These are phyloP conservation scores for Drosophila subpulchrella DNA, from an alignment of 1,140 invertebrate species.

Conservation along the genomic window DNA sequence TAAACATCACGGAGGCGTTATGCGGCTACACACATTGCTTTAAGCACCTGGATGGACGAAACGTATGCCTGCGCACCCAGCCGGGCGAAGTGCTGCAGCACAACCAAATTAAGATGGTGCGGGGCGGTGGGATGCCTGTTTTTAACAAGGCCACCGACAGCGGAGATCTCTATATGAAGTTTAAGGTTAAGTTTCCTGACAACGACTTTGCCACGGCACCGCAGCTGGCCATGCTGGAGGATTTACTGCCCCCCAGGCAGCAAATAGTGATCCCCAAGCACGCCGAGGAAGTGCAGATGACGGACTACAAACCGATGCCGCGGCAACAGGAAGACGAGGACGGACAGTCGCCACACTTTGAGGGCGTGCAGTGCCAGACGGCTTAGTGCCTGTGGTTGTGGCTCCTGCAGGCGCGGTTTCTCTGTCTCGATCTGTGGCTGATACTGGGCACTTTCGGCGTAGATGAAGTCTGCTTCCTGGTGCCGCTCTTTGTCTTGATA, in stretches of 20 bases:
- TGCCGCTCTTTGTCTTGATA: conserved; percentile 69
- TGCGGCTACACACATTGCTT: conserved; percentile 95
- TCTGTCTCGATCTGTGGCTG: conserved; percentile 55
- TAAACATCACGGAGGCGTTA: conserved; percentile 94
- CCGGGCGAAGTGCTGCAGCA: conserved; percentile 89
- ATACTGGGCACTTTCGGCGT: conserved; percentile 56
- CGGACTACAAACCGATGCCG: conserved; percentile 89
- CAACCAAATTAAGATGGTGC: conserved; percentile 92
- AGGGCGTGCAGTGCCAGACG: conserved; percentile 78
- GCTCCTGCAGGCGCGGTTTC: conserved; percentile 59
- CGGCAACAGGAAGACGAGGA: conserved; percentile 84
- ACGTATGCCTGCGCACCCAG: conserved; percentile 89
- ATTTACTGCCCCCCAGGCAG: conserved; percentile 88
- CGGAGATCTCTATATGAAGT: conserved; percentile 95
- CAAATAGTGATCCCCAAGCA: conserved; percentile 89
- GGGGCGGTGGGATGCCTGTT: conserved; percentile 95
- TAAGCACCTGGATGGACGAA: conserved; percentile 93
- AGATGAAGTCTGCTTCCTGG: conserved; percentile 68
- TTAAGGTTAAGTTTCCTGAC: conserved; percentile 93
- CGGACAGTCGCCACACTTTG: conserved; percentile 65
- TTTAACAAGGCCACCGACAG: conserved; percentile 93
- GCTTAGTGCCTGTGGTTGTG: conserved; percentile 73
- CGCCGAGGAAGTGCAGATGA: conserved; percentile 93
- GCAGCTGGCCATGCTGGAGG: conserved; percentile 89
- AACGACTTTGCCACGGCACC: conserved; percentile 91